A percentile compares a stretch with the other conserved stretches of the same genome.
Evolutionary conservation across 2,113 vertebrate species (phyloP).

Genomic region (Elanus axillaris): DNA sequence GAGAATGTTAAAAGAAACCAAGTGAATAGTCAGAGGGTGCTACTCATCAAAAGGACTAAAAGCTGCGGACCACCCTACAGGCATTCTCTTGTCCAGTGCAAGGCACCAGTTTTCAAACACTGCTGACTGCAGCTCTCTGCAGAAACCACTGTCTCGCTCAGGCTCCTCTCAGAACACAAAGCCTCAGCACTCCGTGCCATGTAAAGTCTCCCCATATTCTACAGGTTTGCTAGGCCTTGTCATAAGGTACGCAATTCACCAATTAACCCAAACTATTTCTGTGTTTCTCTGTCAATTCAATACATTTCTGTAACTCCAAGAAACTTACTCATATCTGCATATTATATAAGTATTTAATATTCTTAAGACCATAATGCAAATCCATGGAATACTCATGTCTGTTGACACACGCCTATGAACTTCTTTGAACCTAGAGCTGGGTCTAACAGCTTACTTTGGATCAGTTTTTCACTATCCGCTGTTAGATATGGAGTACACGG

Average conservation of each 20-base stretch:
- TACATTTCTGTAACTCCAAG: not conserved
- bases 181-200: not conserved
- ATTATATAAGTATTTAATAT: not conserved
- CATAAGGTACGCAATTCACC: not conserved
- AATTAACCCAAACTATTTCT: not conserved
- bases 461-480: not conserved
- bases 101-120: constrained; percentile 6
- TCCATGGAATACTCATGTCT: not conserved
- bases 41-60: not conserved
- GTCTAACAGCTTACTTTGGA: not conserved
- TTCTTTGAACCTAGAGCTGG: not conserved
- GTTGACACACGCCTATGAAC: not conserved
- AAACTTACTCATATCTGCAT: not conserved
- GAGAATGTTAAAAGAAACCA: not conserved
- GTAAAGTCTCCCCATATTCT: not conserved
- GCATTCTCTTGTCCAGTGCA: not conserved
- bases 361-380: not conserved
- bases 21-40: constrained; percentile 8
- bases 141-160: not conserved
- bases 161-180: not conserved
- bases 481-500: not conserved
- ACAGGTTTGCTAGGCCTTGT: not conserved
- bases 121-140: constrained; percentile 12
- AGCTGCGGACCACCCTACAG: constrained; percentile 12
- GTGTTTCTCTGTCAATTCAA: not conserved